phyloP scores from a whole-genome alignment of 2,888 invertebrate genomes.

The Plusia festucae region DNA sequence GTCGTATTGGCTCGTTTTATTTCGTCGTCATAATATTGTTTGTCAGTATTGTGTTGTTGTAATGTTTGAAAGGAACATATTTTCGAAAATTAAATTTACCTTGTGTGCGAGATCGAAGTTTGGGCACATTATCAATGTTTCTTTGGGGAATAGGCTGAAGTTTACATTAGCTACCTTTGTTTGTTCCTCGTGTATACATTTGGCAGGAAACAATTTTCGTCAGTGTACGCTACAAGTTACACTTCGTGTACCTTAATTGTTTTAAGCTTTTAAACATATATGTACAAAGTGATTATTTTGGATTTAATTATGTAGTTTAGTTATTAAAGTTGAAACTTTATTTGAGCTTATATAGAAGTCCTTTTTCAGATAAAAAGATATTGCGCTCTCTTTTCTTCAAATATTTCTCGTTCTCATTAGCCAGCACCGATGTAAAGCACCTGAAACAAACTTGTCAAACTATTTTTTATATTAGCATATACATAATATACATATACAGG shows the following conservation, averaged over 20 bases:
- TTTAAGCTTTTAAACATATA: neutral
- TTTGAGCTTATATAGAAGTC: neutral
- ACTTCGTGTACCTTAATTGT: neutral
- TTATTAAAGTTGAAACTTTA: neutral
- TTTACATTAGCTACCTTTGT: slow-evolving; percentile 16
- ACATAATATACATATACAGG: no score
- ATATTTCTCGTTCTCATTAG: no score
- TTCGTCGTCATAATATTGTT: slow-evolving; percentile 45
- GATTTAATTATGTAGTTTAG: neutral
- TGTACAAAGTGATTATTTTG: neutral
- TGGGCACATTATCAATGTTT: slow-evolving; percentile 12
- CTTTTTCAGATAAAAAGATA: no score
- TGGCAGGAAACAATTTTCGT: neutral
- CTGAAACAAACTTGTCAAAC: no score
- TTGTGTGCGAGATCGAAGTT: slow-evolving; percentile 31
- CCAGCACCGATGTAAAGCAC: no score
- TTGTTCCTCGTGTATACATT: slow-evolving; percentile 8
- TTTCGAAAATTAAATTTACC: slow-evolving; percentile 43
- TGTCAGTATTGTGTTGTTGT: slow-evolving; percentile 27
- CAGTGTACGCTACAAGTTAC: neutral
- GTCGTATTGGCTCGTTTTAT: slow-evolving; percentile 38
- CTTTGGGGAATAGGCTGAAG: slow-evolving; percentile 12
- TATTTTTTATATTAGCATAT: no score
- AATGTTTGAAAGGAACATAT: slow-evolving; percentile 44
- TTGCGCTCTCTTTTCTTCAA: no score